Percentiles rank a stretch among this genome's conserved stretches.
Evolutionary conservation across 2,113 vertebrate genomes (phyloP).

Genomic region (Melanostigma gelatinosum): DNA sequence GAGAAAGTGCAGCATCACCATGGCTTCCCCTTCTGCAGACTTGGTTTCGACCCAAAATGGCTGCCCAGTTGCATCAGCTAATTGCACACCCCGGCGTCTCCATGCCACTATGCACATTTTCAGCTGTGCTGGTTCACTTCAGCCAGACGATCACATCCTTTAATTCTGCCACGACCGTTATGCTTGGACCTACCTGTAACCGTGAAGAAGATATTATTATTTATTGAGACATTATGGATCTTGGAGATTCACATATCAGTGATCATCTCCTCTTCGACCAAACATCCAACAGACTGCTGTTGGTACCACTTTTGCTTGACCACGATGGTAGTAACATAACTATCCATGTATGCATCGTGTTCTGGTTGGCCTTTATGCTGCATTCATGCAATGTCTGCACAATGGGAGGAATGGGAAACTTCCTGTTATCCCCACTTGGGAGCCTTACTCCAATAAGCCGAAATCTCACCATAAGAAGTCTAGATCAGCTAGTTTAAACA

Average conservation of each 20-base stretch:
- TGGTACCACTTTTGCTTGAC: neutral
- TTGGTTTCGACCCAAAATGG: conserved; percentile 39
- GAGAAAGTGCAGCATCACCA: conserved; percentile 72
- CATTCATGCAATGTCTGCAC: neutral
- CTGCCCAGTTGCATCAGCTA: conserved; percentile 70
- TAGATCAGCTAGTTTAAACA: neutral
- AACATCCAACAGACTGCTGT: neutral
- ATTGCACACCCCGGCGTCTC: conserved; percentile 57
- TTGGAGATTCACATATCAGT: neutral
- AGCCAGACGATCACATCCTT: neutral
- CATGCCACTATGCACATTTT: conserved; percentile 43
- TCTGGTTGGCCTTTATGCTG: neutral
- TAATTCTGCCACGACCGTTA: neutral
- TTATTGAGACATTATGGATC: neutral
- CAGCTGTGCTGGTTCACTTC: conserved; percentile 42
- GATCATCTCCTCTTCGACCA: neutral
- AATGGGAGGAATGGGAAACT: neutral
- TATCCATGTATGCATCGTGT: neutral
- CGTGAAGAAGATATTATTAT: neutral
- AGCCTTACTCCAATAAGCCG: neutral
- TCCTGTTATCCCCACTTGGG: neutral
- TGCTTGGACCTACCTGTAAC: neutral
- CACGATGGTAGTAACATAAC: neutral
- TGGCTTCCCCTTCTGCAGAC: conserved; percentile 42
- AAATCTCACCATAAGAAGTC: neutral